Conservation (phyloP, 2,113 vertebrate species). For the Spizaetus ornatus region DNA sequence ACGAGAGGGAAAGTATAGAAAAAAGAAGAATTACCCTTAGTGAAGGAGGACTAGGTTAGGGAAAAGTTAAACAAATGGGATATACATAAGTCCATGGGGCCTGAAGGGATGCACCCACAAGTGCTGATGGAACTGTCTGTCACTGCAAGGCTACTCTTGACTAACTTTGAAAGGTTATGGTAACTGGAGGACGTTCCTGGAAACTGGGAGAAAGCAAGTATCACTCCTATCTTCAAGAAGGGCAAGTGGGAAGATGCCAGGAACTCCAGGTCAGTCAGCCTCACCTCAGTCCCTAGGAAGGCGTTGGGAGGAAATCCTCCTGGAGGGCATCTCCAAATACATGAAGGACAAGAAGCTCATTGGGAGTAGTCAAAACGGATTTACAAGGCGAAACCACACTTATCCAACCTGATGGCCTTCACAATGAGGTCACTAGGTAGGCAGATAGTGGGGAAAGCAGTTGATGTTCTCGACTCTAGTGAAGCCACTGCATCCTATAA, state of each 20-base stretch:
- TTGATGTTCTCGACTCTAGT: background rate
- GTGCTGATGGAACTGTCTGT: background rate
- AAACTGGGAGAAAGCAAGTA: background rate
- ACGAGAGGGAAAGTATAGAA: background rate
- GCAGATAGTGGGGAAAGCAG: background rate
- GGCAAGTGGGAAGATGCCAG: background rate
- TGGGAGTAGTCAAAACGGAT: background rate
- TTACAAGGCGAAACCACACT: background rate
- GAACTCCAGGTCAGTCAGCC: background rate
- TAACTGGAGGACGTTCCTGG: background rate
- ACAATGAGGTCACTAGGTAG: background rate
- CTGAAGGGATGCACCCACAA: background rate
- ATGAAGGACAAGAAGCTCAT: background rate
- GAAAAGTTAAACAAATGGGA: background rate
- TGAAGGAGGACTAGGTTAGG: background rate
- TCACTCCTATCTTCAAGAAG: background rate
- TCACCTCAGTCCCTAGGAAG: background rate
- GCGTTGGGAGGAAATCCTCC: background rate
- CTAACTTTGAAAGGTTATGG: background rate
- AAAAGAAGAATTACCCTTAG: background rate
- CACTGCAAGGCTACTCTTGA: background rate
- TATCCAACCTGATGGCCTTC: background rate
- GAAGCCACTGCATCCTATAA: background rate
- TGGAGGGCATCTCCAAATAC: background rate
- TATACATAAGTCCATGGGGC: background rate